Conservation (phyloP, 2,113 vertebrate genomes). For the Vidua chalybeata region DNA sequence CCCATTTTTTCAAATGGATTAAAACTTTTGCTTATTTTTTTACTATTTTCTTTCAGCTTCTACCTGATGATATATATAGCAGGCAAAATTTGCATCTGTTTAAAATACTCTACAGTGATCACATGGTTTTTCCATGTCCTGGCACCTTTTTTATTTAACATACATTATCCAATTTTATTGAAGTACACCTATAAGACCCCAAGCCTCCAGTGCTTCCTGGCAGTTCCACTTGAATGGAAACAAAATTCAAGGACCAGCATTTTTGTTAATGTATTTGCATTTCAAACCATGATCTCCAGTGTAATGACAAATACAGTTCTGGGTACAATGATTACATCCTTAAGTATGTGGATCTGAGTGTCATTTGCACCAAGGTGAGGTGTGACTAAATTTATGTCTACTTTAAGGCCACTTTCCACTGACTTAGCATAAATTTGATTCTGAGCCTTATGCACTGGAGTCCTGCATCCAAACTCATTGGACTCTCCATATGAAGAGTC, state of each 20-base stretch:
- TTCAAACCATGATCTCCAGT: neutral
- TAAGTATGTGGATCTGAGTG: neutral
- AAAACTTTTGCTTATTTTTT: neutral
- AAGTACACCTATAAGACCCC: conserved; percentile 9
- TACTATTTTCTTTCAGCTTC: neutral
- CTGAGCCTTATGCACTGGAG: neutral
- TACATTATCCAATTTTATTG: conserved; percentile 26
- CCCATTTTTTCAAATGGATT: neutral
- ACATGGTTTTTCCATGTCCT: neutral
- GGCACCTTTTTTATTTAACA: conserved; percentile 31
- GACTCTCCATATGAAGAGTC: neutral
- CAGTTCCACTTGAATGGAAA: conserved; percentile 20
- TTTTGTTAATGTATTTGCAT: neutral
- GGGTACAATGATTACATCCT: neutral
- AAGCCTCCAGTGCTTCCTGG: conserved; percentile 23
- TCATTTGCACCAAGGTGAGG: conserved; percentile 21
- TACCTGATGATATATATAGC: neutral
- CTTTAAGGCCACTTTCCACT: conserved; percentile 24
- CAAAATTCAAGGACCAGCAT: neutral
- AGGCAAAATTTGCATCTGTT: neutral
- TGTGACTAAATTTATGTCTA: conserved; percentile 31
- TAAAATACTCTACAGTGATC: neutral
- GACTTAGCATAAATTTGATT: neutral
- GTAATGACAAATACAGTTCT: neutral
- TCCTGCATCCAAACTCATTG: neutral